A percentile compares a stretch with the other conserved stretches of the same genome.
Evolutionary conservation across 2,888 invertebrate species (phyloP).

Genomic region (Caenorhabditis zanzibari): DNA sequence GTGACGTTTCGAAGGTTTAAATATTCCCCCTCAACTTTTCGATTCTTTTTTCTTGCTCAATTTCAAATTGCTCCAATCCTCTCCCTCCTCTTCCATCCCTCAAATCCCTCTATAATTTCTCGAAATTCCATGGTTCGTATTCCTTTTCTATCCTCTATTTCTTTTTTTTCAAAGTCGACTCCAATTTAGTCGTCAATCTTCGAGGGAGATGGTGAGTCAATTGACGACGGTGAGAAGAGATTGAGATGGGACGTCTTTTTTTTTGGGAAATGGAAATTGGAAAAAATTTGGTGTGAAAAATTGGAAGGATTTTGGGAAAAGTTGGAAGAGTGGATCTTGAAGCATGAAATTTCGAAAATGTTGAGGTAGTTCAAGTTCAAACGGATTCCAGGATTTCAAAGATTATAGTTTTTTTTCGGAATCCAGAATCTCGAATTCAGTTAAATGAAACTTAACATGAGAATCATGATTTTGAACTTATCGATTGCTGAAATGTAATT

Average conservation of each 20-base stretch:
- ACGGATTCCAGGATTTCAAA: too few species aligned
- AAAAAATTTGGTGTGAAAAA: not conserved
- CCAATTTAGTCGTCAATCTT: conserved; percentile 61
- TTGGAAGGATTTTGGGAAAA: not conserved
- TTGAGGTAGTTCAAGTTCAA: too few species aligned
- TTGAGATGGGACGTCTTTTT: not conserved
- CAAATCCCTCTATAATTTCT: conserved; percentile 4
- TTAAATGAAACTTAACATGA: too few species aligned
- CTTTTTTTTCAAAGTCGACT: conserved; percentile 13
- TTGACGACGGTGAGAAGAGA: conserved; percentile 11
- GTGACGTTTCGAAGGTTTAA: not conserved
- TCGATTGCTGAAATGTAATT: too few species aligned
- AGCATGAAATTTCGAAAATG: not conserved
- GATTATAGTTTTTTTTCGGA: too few species aligned
- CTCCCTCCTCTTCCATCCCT: not conserved
- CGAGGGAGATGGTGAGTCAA: not conserved
- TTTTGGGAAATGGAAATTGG: conserved; percentile 9
- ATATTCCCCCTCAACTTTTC: conserved; percentile 9
- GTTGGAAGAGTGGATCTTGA: not conserved
- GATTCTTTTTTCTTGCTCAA: conserved; percentile 23
- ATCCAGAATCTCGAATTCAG: too few species aligned
- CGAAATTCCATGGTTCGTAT: conserved; percentile 9
- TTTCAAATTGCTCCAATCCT: conserved; percentile 54
- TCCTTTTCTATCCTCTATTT: not conserved
- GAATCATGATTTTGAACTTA: too few species aligned